Base-by-base conservation (phyloP, 1,140 invertebrate species). In the Habropoda laboriosa region DNA sequence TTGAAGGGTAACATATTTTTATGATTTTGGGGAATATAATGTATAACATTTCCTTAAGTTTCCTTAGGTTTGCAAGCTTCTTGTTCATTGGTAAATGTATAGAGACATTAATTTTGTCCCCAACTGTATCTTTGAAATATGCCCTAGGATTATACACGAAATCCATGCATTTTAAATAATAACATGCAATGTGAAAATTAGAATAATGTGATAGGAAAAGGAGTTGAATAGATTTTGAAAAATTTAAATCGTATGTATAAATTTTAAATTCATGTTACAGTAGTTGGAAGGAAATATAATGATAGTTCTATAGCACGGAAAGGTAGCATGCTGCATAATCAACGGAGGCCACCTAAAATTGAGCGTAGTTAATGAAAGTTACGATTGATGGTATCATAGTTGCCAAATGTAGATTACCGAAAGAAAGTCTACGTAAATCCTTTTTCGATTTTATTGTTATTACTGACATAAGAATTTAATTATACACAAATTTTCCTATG, bases 401-500 rank as follows among this genome's bases (percentile, higher is more conserved):
- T 83, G 75, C 57, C 64, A 79, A 70, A 87, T 84, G 79, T 84
- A 47, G 45, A 60, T 82, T 57, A 77, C 55, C 30, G 35, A 75
- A 73, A 55, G 68, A 82, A 72, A 74, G 64, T 88, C 81, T 86
- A 77, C 71, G 32, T 73, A 79, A 67, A 77, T 81, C 74, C 77
- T 82, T 83, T 58, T 87, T 81, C 63, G 73, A 78, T 86, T 87
- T 88, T 86, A 87, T 86, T 87, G 77, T 89, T 89, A 86, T 86
- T 81, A 78, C 80, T 79, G 82, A 86, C 68, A 80, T 61, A 83
- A 81, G 68, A 83, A 84, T 66, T 87, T 85, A 86, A 83, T 74
- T 80, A 66, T 77, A 80, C 42, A 58, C 49, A 86, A 86, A 79
- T 81, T 74, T 57, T 70, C 70, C 61, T 51, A 82, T 77, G 70